Conservation (phyloP, 2,797 vertebrate genomes). For the Sebastes steindachneri region DNA sequence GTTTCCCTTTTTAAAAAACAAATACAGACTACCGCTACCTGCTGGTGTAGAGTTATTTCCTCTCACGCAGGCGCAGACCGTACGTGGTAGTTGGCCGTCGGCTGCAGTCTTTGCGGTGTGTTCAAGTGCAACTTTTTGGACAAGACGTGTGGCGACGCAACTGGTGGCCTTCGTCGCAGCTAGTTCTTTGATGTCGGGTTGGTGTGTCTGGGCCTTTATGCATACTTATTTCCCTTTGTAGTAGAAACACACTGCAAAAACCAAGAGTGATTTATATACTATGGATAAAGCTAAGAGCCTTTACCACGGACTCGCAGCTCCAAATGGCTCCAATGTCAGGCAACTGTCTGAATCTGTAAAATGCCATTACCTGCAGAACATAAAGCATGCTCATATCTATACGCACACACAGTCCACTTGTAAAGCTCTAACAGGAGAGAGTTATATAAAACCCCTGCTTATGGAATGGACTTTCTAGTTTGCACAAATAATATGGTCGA, state of each 20-base stretch:
- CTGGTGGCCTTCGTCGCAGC: too few relatives aligned
- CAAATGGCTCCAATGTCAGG: not conserved
- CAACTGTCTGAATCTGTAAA: not conserved
- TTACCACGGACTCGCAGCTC: not conserved
- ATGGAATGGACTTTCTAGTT: not conserved
- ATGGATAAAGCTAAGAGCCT: not conserved
- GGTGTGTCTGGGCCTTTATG: not conserved
- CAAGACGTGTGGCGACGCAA: not conserved
- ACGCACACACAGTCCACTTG: not conserved
- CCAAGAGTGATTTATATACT: not conserved
- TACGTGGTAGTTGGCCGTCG: too few relatives aligned
- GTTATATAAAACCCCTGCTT: not conserved
- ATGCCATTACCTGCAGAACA: not conserved
- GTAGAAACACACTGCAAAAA: not conserved
- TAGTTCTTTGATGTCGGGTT: too few relatives aligned
- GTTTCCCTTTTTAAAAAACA: too few relatives aligned
- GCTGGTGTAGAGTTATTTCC: too few relatives aligned
- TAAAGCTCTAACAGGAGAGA: not conserved
- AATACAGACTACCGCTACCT: too few relatives aligned
- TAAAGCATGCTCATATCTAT: not conserved
- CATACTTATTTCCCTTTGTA: not conserved
- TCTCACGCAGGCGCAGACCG: too few relatives aligned
- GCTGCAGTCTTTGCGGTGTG: too few relatives aligned
- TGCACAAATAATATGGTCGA: not conserved
- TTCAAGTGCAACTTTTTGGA: too few relatives aligned